Evolutionary conservation across 2,888 invertebrate genomes (phyloP), one percentile per base, ranked within the genome.

Genomic region (Pristionchus japonicus): DNA sequence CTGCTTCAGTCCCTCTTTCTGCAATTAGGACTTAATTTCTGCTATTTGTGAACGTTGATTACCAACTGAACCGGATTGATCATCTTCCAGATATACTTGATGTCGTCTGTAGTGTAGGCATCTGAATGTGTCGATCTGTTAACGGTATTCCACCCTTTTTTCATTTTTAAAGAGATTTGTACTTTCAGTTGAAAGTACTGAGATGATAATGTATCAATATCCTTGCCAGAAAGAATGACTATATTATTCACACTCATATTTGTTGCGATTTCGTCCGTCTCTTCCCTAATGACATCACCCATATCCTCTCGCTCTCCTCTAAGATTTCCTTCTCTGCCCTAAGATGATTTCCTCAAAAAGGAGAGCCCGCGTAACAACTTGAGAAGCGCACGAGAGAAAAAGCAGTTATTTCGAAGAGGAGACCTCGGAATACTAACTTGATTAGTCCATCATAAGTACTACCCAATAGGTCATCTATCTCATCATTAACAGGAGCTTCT

Each of bases 31-130:
- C 11, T 27, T 43, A 57, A 15, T 37, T 40, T 17, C 20, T 17
- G 6, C 40, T 17, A 7, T 9, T 74, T 74, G 23, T 20, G 17
- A 17, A 31, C 49, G 47, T 27, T 20, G 89, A 88, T 91, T 92
- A 86, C 86, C 86, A 70, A 97, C 96, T 98, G 98, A 88, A 98
- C 98, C 2, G 98, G 98, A 95, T 98, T 97, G 49, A 97, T 97
- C 27, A 89, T 90, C 95, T 98, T 98, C 98, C 98, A 98, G 92
- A 97, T 96, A 96, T 98, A 98, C 93, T 97, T 97, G 94, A 98
- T 96, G 95, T 98, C 98, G 93, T 97, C 97, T 64, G 98, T 98
- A 80, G 98, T 98, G 97, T 98, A 99, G 91, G 98, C 98, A 95
- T 99, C 93, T 93, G 89, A 43, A 92, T n/a, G n/a, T n/a, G n/a